Evolutionary conservation across 2,888 invertebrate genomes (phyloP), one percentile per base, ranked within the genome.

Genomic region (Trilocha varians): DNA sequence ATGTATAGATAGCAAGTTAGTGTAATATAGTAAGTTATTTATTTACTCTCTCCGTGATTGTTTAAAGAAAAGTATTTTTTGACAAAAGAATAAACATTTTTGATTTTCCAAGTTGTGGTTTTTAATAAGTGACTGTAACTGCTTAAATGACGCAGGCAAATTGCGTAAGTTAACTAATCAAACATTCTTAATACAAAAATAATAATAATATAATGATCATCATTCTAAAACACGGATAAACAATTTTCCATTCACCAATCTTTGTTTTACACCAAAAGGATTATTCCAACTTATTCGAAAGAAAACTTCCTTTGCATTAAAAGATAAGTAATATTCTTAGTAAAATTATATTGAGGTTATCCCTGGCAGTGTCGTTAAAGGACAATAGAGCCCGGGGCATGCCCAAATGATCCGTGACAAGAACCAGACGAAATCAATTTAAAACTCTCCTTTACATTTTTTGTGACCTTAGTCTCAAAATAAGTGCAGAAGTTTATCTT

Each of bases 361-460:
- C 67, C 70, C 60, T 59, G 64, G 65, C 73, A 72, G 78, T 69
- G 62, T 74, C 74, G 72, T 78, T 78, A 78, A 62, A 56, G 55
- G 61, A 74, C 70, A 74, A 76, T 70, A 62, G 60, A 54, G 60
- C 62, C 64, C 52, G 52, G 53, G 55, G 54, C 47, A 44, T 37
- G 37, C 55, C 58, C 64, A 75, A 76, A 78, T 74, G 74, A 74
- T 71, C 78, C 78, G 74, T 69, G 66, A 65, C 72, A 70, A 72
- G 69, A 74, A 68, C 65, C 70, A 71, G 39, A 63, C 59, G 60
- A 69, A 73, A 77, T 79, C 72, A 71, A 78, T 77, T 79, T 77
- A 69, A 75, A 78, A 77, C 74, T 73, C 64, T 60, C 63, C 70
- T 66, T 71, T 72, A 68, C 72, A 66, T 69, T 65, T 70, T 71